Evolutionary conservation across 2,113 vertebrate genomes (phyloP).

Genomic region (Salvator merianae): DNA sequence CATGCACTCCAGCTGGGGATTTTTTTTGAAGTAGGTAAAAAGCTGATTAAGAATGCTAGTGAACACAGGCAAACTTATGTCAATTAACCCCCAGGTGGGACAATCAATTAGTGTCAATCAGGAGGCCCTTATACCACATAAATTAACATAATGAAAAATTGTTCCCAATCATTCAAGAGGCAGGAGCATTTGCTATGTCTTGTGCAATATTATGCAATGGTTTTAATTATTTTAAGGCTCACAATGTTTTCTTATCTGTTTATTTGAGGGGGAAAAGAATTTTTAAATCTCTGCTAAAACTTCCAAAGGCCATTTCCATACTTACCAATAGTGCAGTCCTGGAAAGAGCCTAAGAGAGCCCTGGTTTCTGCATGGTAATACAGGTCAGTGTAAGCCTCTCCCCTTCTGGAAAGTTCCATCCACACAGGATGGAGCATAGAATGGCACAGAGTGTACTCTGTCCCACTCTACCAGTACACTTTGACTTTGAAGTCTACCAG

Average conservation of each 20-base stretch:
- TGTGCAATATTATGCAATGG: background rate
- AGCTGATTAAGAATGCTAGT: conserved; percentile 48
- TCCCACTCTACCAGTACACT: too few species aligned
- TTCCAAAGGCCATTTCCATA: too few species aligned
- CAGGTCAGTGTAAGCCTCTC: too few species aligned
- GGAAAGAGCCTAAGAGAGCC: too few species aligned
- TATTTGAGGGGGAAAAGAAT: background rate
- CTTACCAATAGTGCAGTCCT: too few species aligned
- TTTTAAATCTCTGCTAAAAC: too few species aligned
- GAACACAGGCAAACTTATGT: conserved; percentile 57
- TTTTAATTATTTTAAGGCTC: background rate
- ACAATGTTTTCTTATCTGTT: rapidly evolving
- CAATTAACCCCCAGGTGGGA: conserved; percentile 64
- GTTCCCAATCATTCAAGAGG: conserved; percentile 32
- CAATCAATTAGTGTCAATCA: conserved; percentile 68
- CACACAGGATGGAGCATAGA: too few species aligned
- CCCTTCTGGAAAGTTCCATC: too few species aligned
- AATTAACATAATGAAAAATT: conserved; percentile 59
- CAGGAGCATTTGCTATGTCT: background rate
- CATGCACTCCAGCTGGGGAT: conserved; percentile 39
- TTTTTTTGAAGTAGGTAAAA: conserved; percentile 32
- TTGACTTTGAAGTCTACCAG: too few species aligned
- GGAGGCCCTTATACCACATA: conserved; percentile 48
- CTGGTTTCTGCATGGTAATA: too few species aligned
- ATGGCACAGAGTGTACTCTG: too few species aligned